Percentiles rank a stretch among this genome's conserved stretches.
phyloP scores from a whole-genome alignment of 53 echinoderm and acorn worm species.

The Crossaster papposus region DNA sequence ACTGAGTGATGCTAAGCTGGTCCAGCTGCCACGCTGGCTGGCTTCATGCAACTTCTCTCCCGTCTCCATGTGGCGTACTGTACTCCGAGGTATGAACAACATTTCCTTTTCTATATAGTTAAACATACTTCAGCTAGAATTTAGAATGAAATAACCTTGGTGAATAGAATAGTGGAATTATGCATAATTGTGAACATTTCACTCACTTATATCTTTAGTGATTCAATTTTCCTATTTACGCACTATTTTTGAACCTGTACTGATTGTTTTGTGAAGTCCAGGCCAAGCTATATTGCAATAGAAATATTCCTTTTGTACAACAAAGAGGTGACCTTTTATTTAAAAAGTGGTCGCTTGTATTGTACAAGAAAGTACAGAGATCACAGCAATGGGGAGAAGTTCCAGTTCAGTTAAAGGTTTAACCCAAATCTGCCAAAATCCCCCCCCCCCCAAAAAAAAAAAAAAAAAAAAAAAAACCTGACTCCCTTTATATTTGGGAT shows the following conservation, averaged over 20 bases:
- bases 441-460: too few relatives aligned
- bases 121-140: background rate
- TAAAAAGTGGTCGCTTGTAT: background rate
- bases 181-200: too few relatives aligned
- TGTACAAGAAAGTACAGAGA: conserved; percentile 1
- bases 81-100: conserved; percentile 74
- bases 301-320: conserved; percentile 37
- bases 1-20: conserved; percentile 83
- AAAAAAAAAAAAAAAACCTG: too few relatives aligned
- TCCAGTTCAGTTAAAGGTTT: background rate
- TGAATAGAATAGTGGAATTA: background rate
- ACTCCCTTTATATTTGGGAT: too few relatives aligned
- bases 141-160: background rate
- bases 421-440: background rate
- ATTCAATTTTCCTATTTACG: background rate
- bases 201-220: background rate
- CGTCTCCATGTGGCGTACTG: conserved; percentile 58
- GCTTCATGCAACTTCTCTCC: conserved; percentile 76
- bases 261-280: conserved; percentile 28
- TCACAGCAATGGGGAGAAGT: background rate
- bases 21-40: conserved; percentile 83
- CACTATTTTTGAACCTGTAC: conserved; percentile 83
- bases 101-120: too few relatives aligned
- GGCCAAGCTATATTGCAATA: conserved; percentile 87
- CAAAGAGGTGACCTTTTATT: background rate